Conservation (phyloP, 2,888 invertebrate species). For the Portevinia maculata region DNA sequence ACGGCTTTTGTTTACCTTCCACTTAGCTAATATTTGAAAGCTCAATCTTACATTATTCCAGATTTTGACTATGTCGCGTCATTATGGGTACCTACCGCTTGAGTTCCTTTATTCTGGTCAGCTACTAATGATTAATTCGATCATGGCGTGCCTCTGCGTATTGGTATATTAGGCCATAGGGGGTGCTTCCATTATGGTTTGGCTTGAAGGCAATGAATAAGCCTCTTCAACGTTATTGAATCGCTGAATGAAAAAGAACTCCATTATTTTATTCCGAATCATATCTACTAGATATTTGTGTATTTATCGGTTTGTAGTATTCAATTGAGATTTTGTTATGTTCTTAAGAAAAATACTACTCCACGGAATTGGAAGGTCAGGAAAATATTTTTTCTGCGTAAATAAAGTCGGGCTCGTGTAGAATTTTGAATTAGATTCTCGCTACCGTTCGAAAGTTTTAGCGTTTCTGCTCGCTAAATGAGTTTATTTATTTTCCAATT, state of each 20-base stretch:
- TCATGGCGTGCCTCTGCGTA: slow-evolving; percentile 35
- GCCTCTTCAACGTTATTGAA: slow-evolving; percentile 38
- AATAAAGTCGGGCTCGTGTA: not conserved
- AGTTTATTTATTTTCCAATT: slow-evolving; percentile 1
- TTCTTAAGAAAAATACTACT: not conserved
- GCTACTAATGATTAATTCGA: slow-evolving; percentile 48
- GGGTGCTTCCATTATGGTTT: slow-evolving; percentile 38
- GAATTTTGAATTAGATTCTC: not conserved
- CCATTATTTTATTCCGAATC: slow-evolving; percentile 28
- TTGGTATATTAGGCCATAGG: slow-evolving; percentile 45
- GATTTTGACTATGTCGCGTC: slow-evolving; percentile 52
- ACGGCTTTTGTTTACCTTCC: slow-evolving; percentile 55
- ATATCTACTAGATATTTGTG: slow-evolving; percentile 24
- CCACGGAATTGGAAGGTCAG: slow-evolving; percentile 10
- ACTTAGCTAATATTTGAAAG: slow-evolving; percentile 63
- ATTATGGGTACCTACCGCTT: slow-evolving; percentile 22
- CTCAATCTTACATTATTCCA: slow-evolving; percentile 52
- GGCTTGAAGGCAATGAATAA: slow-evolving; percentile 25
- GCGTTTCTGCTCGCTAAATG: no score
- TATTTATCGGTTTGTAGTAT: slow-evolving; percentile 13
- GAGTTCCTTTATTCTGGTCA: slow-evolving; percentile 42
- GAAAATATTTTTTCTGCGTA: not conserved
- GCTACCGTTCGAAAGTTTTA: no score
- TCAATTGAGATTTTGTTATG: not conserved
- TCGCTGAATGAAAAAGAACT: slow-evolving; percentile 38